Conservation (phyloP, 2,888 invertebrate genomes). For the Globia sparganii region DNA sequence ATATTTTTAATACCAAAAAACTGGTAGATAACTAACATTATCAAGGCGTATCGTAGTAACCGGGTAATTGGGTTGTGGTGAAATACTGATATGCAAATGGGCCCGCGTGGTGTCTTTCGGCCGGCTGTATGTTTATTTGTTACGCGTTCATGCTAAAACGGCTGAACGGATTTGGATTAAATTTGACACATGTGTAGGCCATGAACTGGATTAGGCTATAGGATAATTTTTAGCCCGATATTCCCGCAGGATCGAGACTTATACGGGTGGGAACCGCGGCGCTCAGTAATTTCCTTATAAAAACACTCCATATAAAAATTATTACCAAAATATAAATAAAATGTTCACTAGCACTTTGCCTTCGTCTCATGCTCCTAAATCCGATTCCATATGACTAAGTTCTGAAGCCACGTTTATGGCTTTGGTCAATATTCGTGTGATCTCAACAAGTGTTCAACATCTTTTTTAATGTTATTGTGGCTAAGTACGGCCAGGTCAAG, state of each 20-base stretch:
- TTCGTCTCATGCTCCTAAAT: constrained; percentile 1
- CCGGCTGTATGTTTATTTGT: no score
- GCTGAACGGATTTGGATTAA: neutral
- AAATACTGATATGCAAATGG: neutral
- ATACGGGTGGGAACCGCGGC: neutral
- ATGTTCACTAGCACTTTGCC: constrained; percentile 5
- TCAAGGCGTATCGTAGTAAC: neutral
- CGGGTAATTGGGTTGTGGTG: neutral
- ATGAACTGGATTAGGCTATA: no score
- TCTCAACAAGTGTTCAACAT: neutral
- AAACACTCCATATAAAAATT: constrained; percentile 14
- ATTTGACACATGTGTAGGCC: no score
- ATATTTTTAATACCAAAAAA: neutral
- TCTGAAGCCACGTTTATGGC: constrained; percentile 1
- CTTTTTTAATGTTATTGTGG: neutral
- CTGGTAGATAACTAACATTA: neutral
- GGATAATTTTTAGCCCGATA: neutral
- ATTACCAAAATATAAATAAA: neutral
- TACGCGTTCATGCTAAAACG: no score
- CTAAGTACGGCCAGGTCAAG: neutral
- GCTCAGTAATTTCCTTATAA: neutral
- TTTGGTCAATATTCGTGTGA: constrained; percentile 15
- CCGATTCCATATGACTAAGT: neutral
- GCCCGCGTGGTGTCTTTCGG: neutral
- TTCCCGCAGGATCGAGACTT: neutral